These are phyloP conservation scores for Ichneumoninae sp. DNA, from an alignment of 2,888 invertebrate genomes.

Conservation along the genomic window DNA sequence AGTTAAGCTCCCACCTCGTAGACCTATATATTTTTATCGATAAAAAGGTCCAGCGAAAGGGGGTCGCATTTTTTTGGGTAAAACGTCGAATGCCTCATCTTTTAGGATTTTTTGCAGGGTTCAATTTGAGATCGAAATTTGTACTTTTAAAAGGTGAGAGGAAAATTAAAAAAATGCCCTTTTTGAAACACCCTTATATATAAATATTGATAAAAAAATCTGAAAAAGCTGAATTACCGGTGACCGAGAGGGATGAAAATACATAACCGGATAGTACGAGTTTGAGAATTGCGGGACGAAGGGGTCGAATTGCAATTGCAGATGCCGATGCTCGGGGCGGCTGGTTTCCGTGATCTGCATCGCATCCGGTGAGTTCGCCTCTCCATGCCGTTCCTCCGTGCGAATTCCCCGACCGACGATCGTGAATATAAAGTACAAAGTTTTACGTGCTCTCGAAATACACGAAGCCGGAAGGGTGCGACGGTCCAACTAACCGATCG, in stretches of 20 bases:
- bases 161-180: no score
- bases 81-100: no score
- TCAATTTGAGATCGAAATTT: no score
- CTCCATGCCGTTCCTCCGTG: neutral
- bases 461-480: neutral
- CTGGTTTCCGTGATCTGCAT: constrained; percentile 55
- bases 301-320: constrained; percentile 21
- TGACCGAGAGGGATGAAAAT: neutral
- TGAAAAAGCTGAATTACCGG: neutral
- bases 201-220: neutral
- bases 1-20: no score
- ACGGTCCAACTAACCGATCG: constrained; percentile 19
- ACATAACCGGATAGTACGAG: constrained; percentile 13
- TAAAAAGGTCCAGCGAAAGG: no score
- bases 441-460: constrained; percentile 9
- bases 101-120: no score
- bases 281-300: constrained; percentile 7
- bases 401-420: constrained; percentile 27
- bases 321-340: constrained; percentile 22
- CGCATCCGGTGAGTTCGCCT: constrained; percentile 27
- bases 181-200: no score
- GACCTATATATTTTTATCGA: no score
- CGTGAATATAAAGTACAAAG: constrained; percentile 55
- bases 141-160: no score
- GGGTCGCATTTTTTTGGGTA: no score